Evolutionary conservation across 2,888 invertebrate species (phyloP).

Genomic region (Monoplex corrugatus): DNA sequence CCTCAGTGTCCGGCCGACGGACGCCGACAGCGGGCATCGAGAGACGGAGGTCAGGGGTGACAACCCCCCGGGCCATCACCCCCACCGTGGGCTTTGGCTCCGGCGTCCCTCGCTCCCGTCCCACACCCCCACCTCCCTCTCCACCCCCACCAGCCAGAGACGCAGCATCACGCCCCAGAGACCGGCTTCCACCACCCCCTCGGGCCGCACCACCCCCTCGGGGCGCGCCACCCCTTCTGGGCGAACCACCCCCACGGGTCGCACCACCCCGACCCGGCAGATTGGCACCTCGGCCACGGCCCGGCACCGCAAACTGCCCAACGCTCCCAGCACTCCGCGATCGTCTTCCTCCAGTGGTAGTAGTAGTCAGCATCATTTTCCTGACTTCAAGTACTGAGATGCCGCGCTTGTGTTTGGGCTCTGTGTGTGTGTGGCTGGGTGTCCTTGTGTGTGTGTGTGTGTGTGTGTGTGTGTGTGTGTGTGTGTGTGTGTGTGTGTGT

Average conservation of each 20-base stretch:
- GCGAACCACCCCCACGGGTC: conserved; percentile 52
- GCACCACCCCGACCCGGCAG: conserved; percentile 37
- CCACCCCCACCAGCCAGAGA: conserved; percentile 61
- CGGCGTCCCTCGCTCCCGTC: conserved; percentile 59
- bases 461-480: conserved; percentile 13
- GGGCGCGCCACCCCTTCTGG: conserved; percentile 35
- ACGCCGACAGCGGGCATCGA: conserved; percentile 60
- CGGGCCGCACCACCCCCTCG: conserved; percentile 32
- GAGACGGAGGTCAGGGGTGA: conserved; percentile 58
- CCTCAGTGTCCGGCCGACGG: conserved; percentile 49
- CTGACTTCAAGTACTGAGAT: conserved; percentile 16
- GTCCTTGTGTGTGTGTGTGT: conserved; percentile 1
- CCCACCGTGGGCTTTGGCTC: conserved; percentile 67
- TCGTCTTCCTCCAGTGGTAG: background rate
- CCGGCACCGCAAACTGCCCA: conserved; percentile 61
- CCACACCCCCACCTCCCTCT: conserved; percentile 70
- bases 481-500: conserved; percentile 4
- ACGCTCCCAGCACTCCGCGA: conserved; percentile 24
- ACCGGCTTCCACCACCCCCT: conserved; percentile 57
- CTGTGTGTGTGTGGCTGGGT: conserved; percentile 13
- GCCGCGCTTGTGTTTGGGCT: background rate
- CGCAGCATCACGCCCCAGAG: conserved; percentile 54
- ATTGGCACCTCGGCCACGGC: conserved; percentile 53
- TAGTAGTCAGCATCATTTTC: background rate
- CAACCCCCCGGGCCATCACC: conserved; percentile 70